phyloP scores from a whole-genome alignment of 2,113 vertebrate genomes.

The Pseudopodoces humilis region DNA sequence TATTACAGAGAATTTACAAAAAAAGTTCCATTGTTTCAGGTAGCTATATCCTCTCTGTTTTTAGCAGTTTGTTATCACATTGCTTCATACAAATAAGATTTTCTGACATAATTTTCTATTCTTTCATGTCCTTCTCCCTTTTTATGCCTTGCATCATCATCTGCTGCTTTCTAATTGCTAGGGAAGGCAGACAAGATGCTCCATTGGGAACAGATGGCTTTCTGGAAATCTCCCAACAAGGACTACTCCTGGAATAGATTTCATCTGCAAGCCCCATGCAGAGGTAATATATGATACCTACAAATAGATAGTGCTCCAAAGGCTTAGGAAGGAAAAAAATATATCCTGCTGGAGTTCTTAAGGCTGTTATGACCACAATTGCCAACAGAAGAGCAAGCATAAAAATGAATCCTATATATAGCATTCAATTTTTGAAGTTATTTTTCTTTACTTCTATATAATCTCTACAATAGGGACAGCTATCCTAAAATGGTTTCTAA shows the following conservation, averaged over 20 bases:
- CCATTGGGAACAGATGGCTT: conserved; percentile 71
- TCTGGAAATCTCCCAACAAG: conserved; percentile 60
- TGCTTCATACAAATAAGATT: conserved; percentile 14
- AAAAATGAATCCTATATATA: conserved; percentile 16
- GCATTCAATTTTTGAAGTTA: neutral
- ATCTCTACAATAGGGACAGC: neutral
- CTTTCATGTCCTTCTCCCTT: neutral
- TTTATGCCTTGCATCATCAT: conserved; percentile 38
- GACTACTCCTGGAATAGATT: conserved; percentile 64
- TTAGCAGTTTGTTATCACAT: neutral
- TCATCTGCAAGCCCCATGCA: conserved; percentile 59
- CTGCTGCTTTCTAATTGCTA: conserved; percentile 63
- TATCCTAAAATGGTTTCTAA: neutral
- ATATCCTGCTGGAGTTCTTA: conserved; percentile 28
- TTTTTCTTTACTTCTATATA: neutral
- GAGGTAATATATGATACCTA: conserved; percentile 65
- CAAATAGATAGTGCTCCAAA: conserved; percentile 58
- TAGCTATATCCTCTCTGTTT: neutral
- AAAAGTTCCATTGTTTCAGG: neutral
- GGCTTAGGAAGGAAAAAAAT: conserved; percentile 10
- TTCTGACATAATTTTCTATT: neutral
- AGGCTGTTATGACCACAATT: conserved; percentile 21
- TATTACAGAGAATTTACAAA: neutral
- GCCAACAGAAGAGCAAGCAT: neutral
- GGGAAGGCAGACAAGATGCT: conserved; percentile 62